phyloP scores from a whole-genome alignment of 1,140 invertebrate species.

The Lepidurus packardi region DNA sequence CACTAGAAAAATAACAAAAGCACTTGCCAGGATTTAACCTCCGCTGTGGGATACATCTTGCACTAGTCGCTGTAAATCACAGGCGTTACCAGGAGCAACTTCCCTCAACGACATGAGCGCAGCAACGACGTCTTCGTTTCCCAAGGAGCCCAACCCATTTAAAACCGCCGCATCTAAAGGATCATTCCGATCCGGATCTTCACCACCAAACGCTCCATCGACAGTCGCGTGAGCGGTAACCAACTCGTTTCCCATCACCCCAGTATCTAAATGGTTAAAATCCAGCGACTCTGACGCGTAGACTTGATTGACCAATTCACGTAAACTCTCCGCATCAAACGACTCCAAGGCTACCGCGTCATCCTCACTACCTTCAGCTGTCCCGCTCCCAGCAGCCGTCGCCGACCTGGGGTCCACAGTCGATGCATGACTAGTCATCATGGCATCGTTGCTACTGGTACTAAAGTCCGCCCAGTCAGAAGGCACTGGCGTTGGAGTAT shows the following conservation, averaged over 20 bases:
- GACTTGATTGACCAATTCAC: background rate
- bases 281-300: background rate
- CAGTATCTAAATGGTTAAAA: background rate
- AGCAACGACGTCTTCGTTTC: background rate
- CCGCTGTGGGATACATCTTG: background rate
- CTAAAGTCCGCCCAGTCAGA: slow-evolving; percentile 63
- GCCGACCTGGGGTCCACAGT: background rate
- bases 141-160: background rate
- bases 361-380: background rate
- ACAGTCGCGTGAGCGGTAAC: background rate
- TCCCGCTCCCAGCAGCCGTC: background rate
- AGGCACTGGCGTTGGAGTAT: slow-evolving; percentile 58
- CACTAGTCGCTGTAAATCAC: background rate
- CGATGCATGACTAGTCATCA: background rate
- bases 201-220: background rate
- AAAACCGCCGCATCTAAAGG: background rate
- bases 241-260: background rate
- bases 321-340: background rate
- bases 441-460: slow-evolving; percentile 18
- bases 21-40: background rate
- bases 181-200: background rate
- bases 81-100: background rate
- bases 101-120: slow-evolving; percentile 7
- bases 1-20: background rate
- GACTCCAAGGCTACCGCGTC: background rate